Percentiles rank a stretch among this genome's conserved stretches.
These are phyloP conservation scores for Altica lythri DNA, from an alignment of 2,888 invertebrate genomes.

Conservation along the genomic window DNA sequence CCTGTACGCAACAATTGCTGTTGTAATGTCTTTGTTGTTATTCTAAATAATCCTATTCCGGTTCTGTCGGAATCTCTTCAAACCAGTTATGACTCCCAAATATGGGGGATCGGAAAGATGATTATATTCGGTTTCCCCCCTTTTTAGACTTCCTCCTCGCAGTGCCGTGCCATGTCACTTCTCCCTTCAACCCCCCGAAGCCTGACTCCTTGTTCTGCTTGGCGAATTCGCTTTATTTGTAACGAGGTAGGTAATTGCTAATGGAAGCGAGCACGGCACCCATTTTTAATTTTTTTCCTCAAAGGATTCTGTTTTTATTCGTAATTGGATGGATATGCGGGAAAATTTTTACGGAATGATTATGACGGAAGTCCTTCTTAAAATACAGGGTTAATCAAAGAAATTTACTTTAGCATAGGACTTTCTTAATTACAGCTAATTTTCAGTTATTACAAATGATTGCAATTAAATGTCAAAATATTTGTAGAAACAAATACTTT, in stretches of 20 bases:
- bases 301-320: slow-evolving; percentile 21
- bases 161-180: too few relatives aligned
- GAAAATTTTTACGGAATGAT: not conserved
- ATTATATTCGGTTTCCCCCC: slow-evolving; percentile 46
- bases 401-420: too few relatives aligned
- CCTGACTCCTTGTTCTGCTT: not conserved
- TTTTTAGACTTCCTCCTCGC: slow-evolving; percentile 12
- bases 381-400: not conserved
- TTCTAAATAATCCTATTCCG: too few relatives aligned
- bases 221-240: slow-evolving; percentile 33
- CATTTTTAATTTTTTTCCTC: slow-evolving; percentile 25
- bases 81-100: slow-evolving; percentile 51
- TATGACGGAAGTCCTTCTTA: not conserved
- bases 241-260: slow-evolving; percentile 46
- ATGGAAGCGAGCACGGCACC: slow-evolving; percentile 39
- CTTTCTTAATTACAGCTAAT: too few relatives aligned
- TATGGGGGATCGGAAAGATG: slow-evolving; percentile 50
- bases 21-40: too few relatives aligned
- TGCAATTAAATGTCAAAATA: too few relatives aligned
- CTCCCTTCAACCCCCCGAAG: not conserved
- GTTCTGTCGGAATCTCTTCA: slow-evolving; percentile 22
- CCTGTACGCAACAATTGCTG: too few relatives aligned
- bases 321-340: slow-evolving; percentile 26
- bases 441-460: too few relatives aligned
- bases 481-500: too few relatives aligned